A percentile compares a stretch with the other conserved stretches of the same genome.
Evolutionary conservation across 2,888 invertebrate genomes (phyloP).

Genomic region (Apamea crenata): DNA sequence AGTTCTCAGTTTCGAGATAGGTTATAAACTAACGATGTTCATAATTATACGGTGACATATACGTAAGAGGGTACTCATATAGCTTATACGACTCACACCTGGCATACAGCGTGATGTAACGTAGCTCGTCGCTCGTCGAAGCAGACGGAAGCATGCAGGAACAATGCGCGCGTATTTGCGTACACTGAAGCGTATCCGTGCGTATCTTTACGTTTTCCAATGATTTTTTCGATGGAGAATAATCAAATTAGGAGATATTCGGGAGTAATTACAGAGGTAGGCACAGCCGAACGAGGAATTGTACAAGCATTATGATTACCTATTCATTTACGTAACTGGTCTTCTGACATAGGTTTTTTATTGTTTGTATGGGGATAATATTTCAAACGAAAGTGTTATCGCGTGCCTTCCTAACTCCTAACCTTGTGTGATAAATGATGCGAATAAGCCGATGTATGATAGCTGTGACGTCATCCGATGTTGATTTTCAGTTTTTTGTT

Average conservation of each 20-base stretch:
- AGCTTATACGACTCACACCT: background rate
- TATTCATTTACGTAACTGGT: background rate
- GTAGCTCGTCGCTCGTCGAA: background rate
- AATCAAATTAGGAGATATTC: no score
- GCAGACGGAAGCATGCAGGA: background rate
- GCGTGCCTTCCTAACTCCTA: conserved; percentile 6
- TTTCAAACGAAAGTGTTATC: conserved; percentile 29
- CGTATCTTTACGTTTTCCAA: background rate
- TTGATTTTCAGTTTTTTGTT: background rate
- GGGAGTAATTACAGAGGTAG: background rate
- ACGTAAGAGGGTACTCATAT: background rate
- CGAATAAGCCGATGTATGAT: conserved; percentile 1
- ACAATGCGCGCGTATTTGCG: background rate
- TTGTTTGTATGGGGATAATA: conserved; percentile 4
- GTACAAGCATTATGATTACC: background rate
- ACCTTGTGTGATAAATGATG: conserved; percentile 25
- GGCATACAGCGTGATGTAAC: background rate
- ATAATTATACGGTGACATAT: background rate
- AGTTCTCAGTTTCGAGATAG: no score
- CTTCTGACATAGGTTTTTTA: background rate
- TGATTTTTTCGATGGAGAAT: background rate
- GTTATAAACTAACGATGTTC: no score
- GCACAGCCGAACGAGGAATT: no score
- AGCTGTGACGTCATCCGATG: conserved; percentile 11
- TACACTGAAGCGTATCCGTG: background rate